phyloP scores from a whole-genome alignment of 2,113 vertebrate genomes.

The Coryphaenoides rupestris region DNA sequence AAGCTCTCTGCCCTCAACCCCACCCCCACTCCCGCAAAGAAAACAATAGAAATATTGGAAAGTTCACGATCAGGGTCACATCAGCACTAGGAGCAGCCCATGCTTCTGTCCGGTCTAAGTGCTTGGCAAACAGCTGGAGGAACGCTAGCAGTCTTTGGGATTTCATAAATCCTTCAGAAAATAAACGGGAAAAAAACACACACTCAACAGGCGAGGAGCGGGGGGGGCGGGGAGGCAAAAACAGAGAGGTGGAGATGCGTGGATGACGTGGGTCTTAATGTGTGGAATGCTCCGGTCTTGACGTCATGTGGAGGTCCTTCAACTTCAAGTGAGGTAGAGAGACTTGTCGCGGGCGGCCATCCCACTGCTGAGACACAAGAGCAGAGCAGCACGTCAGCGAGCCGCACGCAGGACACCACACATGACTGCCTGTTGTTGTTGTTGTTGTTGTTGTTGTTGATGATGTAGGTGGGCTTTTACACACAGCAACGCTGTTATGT shows the following conservation, averaged over 20 bases:
- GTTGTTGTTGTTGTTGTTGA: too few relatives aligned
- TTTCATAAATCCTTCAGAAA: constrained; percentile 73
- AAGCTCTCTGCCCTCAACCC: constrained; percentile 59
- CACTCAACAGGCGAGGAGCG: too few relatives aligned
- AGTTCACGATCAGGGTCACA: constrained; percentile 71
- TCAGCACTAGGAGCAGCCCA: constrained; percentile 46
- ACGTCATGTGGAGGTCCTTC: constrained; percentile 75
- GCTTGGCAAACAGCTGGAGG: constrained; percentile 74
- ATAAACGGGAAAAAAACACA: constrained; percentile 30
- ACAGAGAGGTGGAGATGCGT: constrained; percentile 60
- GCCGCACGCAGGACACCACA: too few relatives aligned
- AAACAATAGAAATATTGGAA: constrained; percentile 31
- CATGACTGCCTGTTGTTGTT: too few relatives aligned
- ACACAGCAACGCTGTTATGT: too few relatives aligned
- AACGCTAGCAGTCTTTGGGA: constrained; percentile 74
- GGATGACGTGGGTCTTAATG: constrained; percentile 42
- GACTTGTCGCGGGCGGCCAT: constrained; percentile 96
- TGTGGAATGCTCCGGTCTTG: constrained; percentile 71
- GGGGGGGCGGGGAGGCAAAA: constrained; percentile 40
- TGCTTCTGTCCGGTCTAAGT: constrained; percentile 75
- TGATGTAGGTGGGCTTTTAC: too few relatives aligned
- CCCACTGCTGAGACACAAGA: constrained; percentile 74
- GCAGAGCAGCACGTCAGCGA: too few relatives aligned
- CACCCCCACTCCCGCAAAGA: neutral
- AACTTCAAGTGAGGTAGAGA: constrained; percentile 99